These are phyloP conservation scores for Spinus pinus DNA, from an alignment of 2,797 vertebrate species.

Conservation along the genomic window DNA sequence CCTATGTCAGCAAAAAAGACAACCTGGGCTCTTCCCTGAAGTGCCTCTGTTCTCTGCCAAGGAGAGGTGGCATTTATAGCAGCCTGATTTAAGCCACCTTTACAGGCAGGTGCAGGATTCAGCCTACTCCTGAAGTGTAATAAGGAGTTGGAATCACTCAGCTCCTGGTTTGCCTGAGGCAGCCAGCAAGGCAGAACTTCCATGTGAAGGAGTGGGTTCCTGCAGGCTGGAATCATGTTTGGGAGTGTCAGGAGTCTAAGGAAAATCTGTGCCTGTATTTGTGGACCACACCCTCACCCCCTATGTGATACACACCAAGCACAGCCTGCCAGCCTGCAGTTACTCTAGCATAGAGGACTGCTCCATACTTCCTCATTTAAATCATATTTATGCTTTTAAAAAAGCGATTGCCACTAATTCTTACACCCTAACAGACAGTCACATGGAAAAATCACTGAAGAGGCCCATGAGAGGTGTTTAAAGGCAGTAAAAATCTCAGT, in stretches of 20 bases:
- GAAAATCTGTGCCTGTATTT: background rate
- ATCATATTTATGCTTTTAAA: background rate
- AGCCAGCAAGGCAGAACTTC: background rate
- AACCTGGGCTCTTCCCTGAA: background rate
- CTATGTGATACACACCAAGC: background rate
- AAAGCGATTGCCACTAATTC: background rate
- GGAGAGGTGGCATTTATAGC: background rate
- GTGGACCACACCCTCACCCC: background rate
- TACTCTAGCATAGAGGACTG: background rate
- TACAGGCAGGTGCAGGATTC: background rate
- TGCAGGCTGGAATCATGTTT: background rate
- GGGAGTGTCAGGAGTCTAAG: accelerated
- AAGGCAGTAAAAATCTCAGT: background rate
- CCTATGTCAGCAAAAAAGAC: background rate
- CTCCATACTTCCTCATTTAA: background rate
- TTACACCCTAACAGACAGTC: background rate
- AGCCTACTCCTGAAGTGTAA: background rate
- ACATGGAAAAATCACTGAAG: background rate
- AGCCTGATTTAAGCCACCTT: background rate
- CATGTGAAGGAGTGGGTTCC: background rate
- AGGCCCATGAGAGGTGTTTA: background rate
- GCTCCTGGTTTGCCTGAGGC: background rate
- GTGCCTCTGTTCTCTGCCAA: background rate
- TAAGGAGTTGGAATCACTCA: background rate
- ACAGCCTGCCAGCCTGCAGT: background rate